Evolutionary conservation across 1,140 invertebrate genomes (phyloP), one percentile per base, ranked within the genome.

Genomic region (Brachystomella parvula): DNA sequence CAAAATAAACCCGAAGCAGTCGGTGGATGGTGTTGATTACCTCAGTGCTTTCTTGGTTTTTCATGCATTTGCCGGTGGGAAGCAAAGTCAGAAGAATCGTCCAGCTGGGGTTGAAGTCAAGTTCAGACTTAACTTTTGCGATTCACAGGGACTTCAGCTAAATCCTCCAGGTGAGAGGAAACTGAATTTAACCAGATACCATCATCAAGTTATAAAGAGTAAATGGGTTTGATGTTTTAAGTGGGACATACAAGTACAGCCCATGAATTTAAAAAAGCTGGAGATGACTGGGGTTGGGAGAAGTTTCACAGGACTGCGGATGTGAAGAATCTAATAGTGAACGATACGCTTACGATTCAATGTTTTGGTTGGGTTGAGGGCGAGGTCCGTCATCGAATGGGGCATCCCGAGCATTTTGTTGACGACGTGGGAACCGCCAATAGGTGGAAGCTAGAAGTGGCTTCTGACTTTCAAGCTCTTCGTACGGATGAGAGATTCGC

Each of bases 231-330:
- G 9, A 31, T 66, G 2, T 24, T 57, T 60, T 3, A 39, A 72
- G 71, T 67, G 39, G 70, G 71, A 61, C 19, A 47, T n/a, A 70
- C 68, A 9, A 72, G 69, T 67, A 70, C 65, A 33, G 71, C 70
- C 2, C 70, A 68, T 32, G 71, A 72, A 61, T 72, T 72, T 47
- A 72, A 72, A 47, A 66, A 64, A 29, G 39, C 53, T 2, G 67
- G 67, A n/a, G 71, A 69, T 24, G n/a, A n/a, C n/a, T 72, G 68
- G 68, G 71, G 71, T 6, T 72, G 68, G 59, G 71, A 72, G 28
- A 72, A 72, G 30, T 70, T 72, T 47, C 67, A 69, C 12, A 15
- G 47, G 30, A 58, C 65, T 19, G 31, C 62, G 2, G 71, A 72
- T 26, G 28, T 72, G 30, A 44, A 60, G 2, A 21, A 39, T 17